Conservation (phyloP, 1,140 invertebrate genomes). For the Drosophila pseudoananassae region DNA sequence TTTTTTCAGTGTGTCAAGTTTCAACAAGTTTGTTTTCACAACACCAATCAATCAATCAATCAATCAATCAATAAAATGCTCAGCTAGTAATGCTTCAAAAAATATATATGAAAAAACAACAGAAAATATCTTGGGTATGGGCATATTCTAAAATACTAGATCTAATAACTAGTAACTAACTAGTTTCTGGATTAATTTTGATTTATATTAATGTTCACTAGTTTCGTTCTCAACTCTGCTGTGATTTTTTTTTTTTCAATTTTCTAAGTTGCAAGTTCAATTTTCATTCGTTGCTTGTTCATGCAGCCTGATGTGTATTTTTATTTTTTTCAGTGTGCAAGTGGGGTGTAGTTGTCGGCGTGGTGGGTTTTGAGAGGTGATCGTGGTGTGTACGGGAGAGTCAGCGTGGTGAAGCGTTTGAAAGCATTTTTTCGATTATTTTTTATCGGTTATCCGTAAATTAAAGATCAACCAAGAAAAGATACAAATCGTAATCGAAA, state of each 20-base stretch:
- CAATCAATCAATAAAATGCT: conserved; percentile 43
- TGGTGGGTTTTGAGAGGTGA: conserved; percentile 14
- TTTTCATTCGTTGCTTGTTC: conserved; percentile 74
- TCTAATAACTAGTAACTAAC: conserved; percentile 44
- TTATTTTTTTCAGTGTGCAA: conserved; percentile 14
- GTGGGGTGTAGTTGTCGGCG: conserved; percentile 30
- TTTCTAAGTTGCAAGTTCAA: conserved; percentile 53
- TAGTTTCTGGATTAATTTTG: background rate
- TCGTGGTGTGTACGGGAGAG: conserved; percentile 1
- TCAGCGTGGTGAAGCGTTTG: conserved; percentile 57
- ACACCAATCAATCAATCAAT: conserved; percentile 54
- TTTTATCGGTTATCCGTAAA: conserved; percentile 40
- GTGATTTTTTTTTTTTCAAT: conserved; percentile 9
- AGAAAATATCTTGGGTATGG: conserved; percentile 21
- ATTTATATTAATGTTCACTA: background rate
- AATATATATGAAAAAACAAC: conserved; percentile 49
- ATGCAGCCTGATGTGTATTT: conserved; percentile 60
- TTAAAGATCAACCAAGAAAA: conserved; percentile 71
- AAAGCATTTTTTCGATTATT: conserved; percentile 23
- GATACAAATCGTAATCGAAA: conserved; percentile 67
- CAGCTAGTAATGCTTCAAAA: conserved; percentile 54
- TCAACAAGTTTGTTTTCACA: conserved; percentile 38
- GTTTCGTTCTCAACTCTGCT: conserved; percentile 15
- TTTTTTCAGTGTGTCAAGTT: background rate
- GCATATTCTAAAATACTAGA: conserved; percentile 22